Evolutionary conservation across 2,113 vertebrate genomes (phyloP), one percentile per base, ranked within the genome.

Genomic region (Coptodon rendalli): DNA sequence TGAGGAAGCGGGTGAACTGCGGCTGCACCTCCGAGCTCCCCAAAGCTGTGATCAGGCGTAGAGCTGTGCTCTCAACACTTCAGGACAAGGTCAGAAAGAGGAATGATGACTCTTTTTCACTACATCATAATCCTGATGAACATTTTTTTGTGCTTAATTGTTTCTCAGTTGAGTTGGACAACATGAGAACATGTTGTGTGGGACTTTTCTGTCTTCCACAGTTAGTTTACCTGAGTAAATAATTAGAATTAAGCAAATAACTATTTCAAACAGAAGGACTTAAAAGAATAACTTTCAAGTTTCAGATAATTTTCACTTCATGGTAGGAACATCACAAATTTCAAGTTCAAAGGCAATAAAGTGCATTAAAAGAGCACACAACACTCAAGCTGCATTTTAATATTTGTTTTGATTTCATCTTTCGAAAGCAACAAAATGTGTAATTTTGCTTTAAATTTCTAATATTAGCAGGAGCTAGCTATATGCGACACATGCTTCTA

Each of bases 11-110:
- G 0, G 98, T 99, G 81, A 99, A 99, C 93, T 99, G 99, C 0
- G 98, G 98, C 24, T 99, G 99, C 2, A 99, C 98, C 89, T 99
- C 99, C 0, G 98, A 99, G 90, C 99, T 99, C 5, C 99, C 99
- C 86, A 99, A 90, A 1, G 98, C 99, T 4, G 98, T 99, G 94
- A 99, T 99, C 19, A 99, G 91, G 84, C 99, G 96, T 34, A 99
- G 94, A 4, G 99, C 98, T 4, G 99, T 99, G 92, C 98, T 99
- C 95, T 99, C 98, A 54, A 99, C 98, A 76, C 99, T 99, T 68
- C 83, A 5, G 27, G 83, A 40, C 45, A 84, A 48, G 94, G 36
- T 93, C 50, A 91, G 5, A 78, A 7, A 83, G 17, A 40, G 27
- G 14, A 16, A 27, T 36, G 27, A 52, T 78, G 45, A 34, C 17